Evolutionary conservation across 2,113 vertebrate species (phyloP).

Genomic region (Thinocorus orbignyianus): DNA sequence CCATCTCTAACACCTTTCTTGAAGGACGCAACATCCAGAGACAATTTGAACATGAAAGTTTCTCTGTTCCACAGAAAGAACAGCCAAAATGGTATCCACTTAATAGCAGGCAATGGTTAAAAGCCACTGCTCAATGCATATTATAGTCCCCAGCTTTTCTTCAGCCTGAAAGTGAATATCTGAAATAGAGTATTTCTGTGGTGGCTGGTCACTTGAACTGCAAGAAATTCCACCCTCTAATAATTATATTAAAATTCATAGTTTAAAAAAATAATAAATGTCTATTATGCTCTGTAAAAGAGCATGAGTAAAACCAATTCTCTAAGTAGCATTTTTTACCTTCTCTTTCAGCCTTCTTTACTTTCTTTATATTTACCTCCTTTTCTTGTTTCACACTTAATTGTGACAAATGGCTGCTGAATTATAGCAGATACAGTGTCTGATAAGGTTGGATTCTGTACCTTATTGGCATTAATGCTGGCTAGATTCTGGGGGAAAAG

Average conservation of each 20-base stretch:
- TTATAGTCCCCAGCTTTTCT: background rate
- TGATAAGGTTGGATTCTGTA: background rate
- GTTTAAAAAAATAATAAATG: background rate
- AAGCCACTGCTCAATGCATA: background rate
- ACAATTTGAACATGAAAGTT: background rate
- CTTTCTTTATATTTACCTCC: background rate
- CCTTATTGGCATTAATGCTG: background rate
- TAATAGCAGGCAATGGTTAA: background rate
- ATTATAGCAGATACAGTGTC: background rate
- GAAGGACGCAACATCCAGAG: background rate
- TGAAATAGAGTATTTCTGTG: background rate
- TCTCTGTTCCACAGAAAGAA: background rate
- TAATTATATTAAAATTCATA: background rate
- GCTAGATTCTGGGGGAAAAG: background rate
- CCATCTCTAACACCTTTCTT: background rate
- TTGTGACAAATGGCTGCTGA: background rate
- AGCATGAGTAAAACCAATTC: background rate
- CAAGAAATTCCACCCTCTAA: background rate
- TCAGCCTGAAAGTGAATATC: background rate
- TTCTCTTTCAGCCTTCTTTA: background rate
- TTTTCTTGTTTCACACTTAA: background rate
- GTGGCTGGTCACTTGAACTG: background rate
- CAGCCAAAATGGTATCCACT: background rate
- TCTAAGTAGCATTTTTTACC: background rate
- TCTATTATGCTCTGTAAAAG: background rate